These are phyloP conservation scores for Dendrolimus kikuchii DNA, from an alignment of 1,140 invertebrate genomes.

Conservation along the genomic window DNA sequence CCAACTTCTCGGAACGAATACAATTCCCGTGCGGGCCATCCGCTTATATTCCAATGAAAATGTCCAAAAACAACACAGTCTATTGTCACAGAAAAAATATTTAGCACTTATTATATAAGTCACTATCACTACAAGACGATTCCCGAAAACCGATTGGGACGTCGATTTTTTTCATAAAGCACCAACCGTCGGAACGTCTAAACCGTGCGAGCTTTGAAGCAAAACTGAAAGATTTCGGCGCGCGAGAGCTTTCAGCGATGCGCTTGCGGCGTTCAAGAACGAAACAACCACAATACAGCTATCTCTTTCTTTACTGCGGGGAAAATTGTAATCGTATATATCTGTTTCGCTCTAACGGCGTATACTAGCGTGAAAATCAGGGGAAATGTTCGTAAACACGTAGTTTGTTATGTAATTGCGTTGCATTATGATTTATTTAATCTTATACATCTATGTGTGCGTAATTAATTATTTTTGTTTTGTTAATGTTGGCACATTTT, in stretches of 20 bases:
- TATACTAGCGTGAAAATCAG: slow-evolving; percentile 55
- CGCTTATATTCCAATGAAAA: slow-evolving; percentile 1
- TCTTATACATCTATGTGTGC: slow-evolving; percentile 2
- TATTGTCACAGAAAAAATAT: no score
- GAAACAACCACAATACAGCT: slow-evolving; percentile 13
- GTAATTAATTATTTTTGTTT: slow-evolving; percentile 26
- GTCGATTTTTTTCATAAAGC: slow-evolving; percentile 24
- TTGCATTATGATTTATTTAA: slow-evolving; percentile 52
- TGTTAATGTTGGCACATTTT: slow-evolving; percentile 48
- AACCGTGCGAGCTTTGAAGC: slow-evolving; percentile 31
- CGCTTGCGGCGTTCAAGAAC: slow-evolving; percentile 36
- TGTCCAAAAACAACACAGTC: neutral
- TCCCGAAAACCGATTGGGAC: slow-evolving; percentile 26
- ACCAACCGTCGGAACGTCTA: slow-evolving; percentile 24
- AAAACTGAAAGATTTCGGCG: slow-evolving; percentile 48
- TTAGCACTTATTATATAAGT: slow-evolving; percentile 10
- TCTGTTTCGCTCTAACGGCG: slow-evolving; percentile 28
- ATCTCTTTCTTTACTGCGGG: slow-evolving; percentile 31
- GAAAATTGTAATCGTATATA: slow-evolving; percentile 27
- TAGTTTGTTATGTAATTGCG: slow-evolving; percentile 43
- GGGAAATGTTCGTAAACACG: slow-evolving; percentile 39
- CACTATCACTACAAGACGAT: slow-evolving; percentile 37
- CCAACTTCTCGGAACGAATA: slow-evolving; percentile 44
- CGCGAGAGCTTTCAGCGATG: slow-evolving; percentile 54
- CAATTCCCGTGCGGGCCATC: slow-evolving; percentile 27